These are phyloP conservation scores for Odontamblyopus lacepedii DNA, from an alignment of 2,797 vertebrate genomes.

Conservation along the genomic window DNA sequence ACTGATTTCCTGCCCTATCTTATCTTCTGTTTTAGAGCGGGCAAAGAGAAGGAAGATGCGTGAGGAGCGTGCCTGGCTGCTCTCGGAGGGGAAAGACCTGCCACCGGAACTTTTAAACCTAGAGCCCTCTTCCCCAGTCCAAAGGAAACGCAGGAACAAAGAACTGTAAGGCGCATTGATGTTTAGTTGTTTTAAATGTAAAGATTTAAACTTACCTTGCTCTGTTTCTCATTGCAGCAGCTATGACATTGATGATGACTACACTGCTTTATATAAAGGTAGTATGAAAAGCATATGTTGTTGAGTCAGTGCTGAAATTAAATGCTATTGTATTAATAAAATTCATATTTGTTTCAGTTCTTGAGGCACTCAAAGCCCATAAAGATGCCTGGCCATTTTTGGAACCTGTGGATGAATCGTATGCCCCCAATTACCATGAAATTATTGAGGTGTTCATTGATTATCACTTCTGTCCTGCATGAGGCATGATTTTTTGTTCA, in stretches of 20 bases:
- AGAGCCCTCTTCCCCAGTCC: constrained; percentile 87
- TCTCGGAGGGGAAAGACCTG: constrained; percentile 93
- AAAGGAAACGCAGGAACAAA: constrained; percentile 82
- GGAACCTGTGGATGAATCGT: constrained; percentile 97
- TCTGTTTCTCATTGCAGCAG: constrained; percentile 64
- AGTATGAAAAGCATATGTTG: constrained; percentile 31
- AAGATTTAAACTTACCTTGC: background rate
- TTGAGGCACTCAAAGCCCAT: constrained; percentile 93
- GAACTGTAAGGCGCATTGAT: constrained; percentile 82
- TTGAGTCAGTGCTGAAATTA: constrained; percentile 8
- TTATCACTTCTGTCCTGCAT: background rate
- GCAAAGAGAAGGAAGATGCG: constrained; percentile 92
- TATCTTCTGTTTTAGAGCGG: constrained; percentile 77
- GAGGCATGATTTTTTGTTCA: background rate
- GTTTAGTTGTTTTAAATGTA: background rate
- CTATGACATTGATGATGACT: constrained; percentile 96
- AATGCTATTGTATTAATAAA: constrained; percentile 4
- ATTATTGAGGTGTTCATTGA: constrained; percentile 88
- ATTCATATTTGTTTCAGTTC: constrained; percentile 73
- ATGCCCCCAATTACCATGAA: constrained; percentile 96
- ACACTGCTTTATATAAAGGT: constrained; percentile 98
- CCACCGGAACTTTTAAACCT: constrained; percentile 90
- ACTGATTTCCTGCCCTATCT: constrained; percentile 19
- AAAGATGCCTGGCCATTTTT: constrained; percentile 98
- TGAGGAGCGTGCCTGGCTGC: constrained; percentile 91